Conservation (phyloP, 1,140 invertebrate species). For the Coptotermes formosanus region DNA sequence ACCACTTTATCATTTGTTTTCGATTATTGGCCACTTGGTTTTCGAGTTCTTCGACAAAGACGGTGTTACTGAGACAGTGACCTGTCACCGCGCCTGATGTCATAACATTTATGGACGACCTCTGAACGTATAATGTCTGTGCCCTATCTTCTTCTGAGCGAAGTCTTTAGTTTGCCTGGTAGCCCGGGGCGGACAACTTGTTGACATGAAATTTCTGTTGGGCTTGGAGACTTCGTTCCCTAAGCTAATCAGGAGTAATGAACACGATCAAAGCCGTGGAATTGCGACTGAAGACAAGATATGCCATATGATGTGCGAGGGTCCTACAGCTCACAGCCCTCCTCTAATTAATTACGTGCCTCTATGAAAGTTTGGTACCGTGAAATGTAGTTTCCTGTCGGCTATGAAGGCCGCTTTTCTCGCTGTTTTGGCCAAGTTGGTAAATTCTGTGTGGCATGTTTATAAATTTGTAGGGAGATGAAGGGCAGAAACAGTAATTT, state of each 20-base stretch:
- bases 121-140: not conserved
- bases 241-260: constrained; percentile 9
- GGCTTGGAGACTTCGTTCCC: not conserved
- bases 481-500: not conserved
- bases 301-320: not conserved
- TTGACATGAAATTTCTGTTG: not conserved
- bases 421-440: not conserved
- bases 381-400: constrained; percentile 3
- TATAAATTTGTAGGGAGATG: not conserved
- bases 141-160: not conserved
- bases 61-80: no score
- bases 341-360: not conserved
- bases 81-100: no score
- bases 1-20: no score
- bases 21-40: no score
- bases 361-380: not conserved
- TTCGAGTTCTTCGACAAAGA: no score
- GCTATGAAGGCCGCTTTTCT: not conserved
- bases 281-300: not conserved
- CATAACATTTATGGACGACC: not conserved
- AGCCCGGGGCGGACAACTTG: constrained; percentile 11
- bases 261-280: constrained; percentile 4
- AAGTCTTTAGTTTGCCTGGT: not conserved
- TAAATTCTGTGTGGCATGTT: not conserved
- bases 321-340: not conserved